Evolutionary conservation across 2,888 invertebrate genomes (phyloP), one percentile per base, ranked within the genome.

Genomic region (Chaetoderma sp.): DNA sequence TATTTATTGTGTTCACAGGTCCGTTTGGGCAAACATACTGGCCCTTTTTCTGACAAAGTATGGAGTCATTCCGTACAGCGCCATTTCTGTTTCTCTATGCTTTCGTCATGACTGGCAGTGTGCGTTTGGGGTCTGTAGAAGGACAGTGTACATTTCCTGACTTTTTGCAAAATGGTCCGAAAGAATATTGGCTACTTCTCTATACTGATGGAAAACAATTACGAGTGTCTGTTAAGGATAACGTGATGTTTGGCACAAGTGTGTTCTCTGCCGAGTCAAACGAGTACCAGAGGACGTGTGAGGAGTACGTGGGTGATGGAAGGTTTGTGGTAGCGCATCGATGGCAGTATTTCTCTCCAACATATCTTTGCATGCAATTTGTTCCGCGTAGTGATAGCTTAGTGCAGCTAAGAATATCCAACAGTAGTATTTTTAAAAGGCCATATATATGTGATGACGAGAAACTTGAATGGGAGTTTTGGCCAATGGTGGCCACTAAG

Each of bases 331-430:
- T 79, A 16, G 65, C 63, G 21, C 68, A 70, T 33, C 56, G 56
- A 30, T 69, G 71, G 57, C 57, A 66, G 10, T 45, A 62, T 1
- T 54, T 63, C 28, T 45, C 61, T 0, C 60, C 65, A 5, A 65
- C 64, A 56, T 80, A 72, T 63, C 45, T 78, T 57, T 82, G 82
- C 54, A 78, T 82, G 71, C 77, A 80, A 70, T 79, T 82, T 57
- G 49, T 79, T 5, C 69, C 70, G 45, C 52, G 80, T 5, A 76
- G 77, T n/a, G 72, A 73, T 32, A 74, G 73, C 61, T 76, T 82
- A 6, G 75, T 82, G 18, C 82, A 82, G 60, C 68, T 81, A 16
- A 73, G 73, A 58, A 77, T 71, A 55, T 77, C 78, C 5, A 25
- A 30, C 21, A n/a, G 30, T 25, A 47, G 45, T 27, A 32, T 36